Evolutionary conservation across 2,797 vertebrate species (phyloP).

Genomic region (Pangasius mekongensis): DNA sequence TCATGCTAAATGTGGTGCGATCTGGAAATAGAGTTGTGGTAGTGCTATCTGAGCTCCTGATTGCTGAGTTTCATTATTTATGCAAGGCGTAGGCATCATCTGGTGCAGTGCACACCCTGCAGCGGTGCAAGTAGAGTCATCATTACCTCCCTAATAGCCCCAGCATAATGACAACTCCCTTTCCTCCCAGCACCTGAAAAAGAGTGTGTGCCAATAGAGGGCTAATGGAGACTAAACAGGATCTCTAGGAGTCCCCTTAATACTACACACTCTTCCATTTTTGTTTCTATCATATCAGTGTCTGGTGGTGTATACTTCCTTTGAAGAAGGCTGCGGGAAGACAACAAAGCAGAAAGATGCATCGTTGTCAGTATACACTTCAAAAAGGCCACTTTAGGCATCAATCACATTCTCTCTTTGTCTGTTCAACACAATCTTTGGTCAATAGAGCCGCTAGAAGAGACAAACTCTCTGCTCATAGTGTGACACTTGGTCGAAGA

Average conservation of each 20-base stretch:
- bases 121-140: conserved; percentile 41
- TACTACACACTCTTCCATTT: conserved; percentile 14
- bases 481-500: conserved; percentile 56
- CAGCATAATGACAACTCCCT: conserved; percentile 44
- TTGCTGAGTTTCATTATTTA: conserved; percentile 23
- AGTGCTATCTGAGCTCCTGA: conserved; percentile 17
- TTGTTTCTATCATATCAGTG: conserved; percentile 1
- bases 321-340: conserved; percentile 32
- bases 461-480: conserved; percentile 48
- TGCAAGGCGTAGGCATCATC: conserved; percentile 28
- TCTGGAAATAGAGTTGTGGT: neutral
- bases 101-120: conserved; percentile 15
- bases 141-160: conserved; percentile 54
- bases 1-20: neutral
- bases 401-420: conserved; percentile 55
- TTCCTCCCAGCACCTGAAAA: conserved; percentile 31
- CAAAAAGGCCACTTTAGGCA: conserved; percentile 46
- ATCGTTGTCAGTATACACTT: conserved; percentile 43
- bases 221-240: conserved; percentile 23
- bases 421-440: conserved; percentile 45
- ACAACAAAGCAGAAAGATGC: conserved; percentile 45
- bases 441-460: conserved; percentile 54
- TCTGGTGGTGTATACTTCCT: conserved; percentile 43
- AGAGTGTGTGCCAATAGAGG: conserved; percentile 21
- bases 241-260: neutral